Evolutionary conservation across 2,797 vertebrate genomes (phyloP).

Genomic region (Bradypus variegatus): DNA sequence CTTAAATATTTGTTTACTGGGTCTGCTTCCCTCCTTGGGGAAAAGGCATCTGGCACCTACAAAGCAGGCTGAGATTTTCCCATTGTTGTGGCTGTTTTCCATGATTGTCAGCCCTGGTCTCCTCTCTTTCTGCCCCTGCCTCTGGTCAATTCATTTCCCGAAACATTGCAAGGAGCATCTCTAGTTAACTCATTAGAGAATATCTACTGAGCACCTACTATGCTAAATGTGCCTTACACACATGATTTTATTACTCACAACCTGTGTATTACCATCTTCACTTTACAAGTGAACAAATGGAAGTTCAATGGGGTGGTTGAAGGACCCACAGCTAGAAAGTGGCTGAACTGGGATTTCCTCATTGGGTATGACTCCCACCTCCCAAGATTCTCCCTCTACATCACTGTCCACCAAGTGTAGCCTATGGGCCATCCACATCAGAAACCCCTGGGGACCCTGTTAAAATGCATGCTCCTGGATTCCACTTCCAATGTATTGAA

Average conservation of each 20-base stretch:
- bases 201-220: not conserved
- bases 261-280: not conserved
- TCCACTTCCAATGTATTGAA: not conserved
- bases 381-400: not conserved
- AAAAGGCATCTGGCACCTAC: not conserved
- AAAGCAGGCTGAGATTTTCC: not conserved
- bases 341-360: not conserved
- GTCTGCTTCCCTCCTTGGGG: not conserved
- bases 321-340: not conserved
- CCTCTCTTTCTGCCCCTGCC: not conserved
- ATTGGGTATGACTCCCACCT: not conserved
- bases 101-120: not conserved
- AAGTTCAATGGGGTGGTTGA: not conserved
- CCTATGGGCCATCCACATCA: not conserved
- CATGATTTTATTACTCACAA: not conserved
- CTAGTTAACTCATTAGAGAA: not conserved
- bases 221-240: not conserved
- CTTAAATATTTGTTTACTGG: not conserved
- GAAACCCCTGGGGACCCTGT: not conserved
- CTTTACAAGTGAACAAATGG: not conserved
- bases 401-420: not conserved
- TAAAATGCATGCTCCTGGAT: not conserved
- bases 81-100: not conserved
- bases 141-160: conserved; percentile 12
- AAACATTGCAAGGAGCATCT: not conserved